Conservation (phyloP, 2,113 vertebrate genomes). For the Cyphomyrus discorhynchus region DNA sequence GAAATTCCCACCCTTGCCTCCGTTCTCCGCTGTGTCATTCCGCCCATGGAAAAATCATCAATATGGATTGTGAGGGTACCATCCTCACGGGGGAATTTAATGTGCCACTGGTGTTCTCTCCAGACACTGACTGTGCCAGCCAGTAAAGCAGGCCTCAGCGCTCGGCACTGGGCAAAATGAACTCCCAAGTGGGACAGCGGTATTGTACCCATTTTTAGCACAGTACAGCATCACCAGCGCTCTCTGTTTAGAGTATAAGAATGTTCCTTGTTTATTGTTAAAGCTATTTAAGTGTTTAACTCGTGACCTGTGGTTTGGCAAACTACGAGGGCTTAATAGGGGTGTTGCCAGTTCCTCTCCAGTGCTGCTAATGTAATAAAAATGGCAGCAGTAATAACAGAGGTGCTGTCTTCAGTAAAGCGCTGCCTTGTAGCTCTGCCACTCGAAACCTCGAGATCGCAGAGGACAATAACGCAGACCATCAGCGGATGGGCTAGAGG, state of each 20-base stretch:
- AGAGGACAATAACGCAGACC: not conserved
- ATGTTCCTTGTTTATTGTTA: not conserved
- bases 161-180: not conserved
- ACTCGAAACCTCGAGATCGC: not conserved
- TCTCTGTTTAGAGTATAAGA: not conserved
- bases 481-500: not conserved
- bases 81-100: not conserved
- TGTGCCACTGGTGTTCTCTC: not conserved
- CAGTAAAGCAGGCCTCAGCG: not conserved
- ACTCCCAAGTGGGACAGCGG: not conserved
- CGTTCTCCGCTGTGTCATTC: not conserved
- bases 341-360: not conserved
- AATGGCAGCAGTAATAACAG: not conserved
- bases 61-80: not conserved
- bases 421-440: not conserved
- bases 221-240: not conserved
- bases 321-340: not conserved
- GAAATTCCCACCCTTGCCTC: not conserved
- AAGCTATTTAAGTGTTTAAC: not conserved
- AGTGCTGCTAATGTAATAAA: not conserved
- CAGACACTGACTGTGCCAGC: not conserved
- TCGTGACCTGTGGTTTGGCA: constrained; percentile 6
- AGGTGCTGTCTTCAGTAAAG: not conserved
- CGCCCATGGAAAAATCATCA: not conserved
- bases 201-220: not conserved